Conservation (phyloP, 2,888 invertebrate genomes). For the Diogma glabrata region DNA sequence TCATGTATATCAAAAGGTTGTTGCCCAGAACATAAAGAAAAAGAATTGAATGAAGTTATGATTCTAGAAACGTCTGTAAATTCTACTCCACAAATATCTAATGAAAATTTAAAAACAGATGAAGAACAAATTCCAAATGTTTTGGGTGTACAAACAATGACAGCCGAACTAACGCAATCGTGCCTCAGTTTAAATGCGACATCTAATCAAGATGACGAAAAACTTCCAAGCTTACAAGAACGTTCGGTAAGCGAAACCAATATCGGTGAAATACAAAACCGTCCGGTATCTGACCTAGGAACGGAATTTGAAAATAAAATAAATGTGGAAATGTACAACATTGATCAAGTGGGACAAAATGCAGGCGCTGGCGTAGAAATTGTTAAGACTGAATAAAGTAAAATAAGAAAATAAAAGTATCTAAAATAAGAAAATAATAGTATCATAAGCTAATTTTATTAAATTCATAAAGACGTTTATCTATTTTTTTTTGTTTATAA, state of each 20-base stretch:
- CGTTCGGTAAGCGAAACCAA: slow-evolving; percentile 1
- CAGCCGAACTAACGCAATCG: not conserved
- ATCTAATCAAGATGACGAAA: not conserved
- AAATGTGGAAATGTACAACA: slow-evolving; percentile 5
- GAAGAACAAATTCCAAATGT: not conserved
- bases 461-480: no score
- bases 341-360: slow-evolving; percentile 2
- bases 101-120: no score
- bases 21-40: slow-evolving; percentile 22
- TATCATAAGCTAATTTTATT: no score
- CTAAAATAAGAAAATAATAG: no score
- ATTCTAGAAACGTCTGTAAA: no score
- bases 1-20: slow-evolving; percentile 36
- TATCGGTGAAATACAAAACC: not conserved
- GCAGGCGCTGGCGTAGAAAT: no score
- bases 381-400: no score
- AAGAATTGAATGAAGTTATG: not conserved
- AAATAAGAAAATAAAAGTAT: no score
- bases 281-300: not conserved
- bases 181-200: not conserved
- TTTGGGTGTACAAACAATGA: not conserved
- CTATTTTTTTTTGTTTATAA: no score
- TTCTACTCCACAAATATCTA: no score
- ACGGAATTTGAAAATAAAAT: slow-evolving; percentile 1
- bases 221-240: not conserved